Evolutionary conservation across 1,140 invertebrate genomes (phyloP), one percentile per base, ranked within the genome.

Genomic region (Aphelinus certus): DNA sequence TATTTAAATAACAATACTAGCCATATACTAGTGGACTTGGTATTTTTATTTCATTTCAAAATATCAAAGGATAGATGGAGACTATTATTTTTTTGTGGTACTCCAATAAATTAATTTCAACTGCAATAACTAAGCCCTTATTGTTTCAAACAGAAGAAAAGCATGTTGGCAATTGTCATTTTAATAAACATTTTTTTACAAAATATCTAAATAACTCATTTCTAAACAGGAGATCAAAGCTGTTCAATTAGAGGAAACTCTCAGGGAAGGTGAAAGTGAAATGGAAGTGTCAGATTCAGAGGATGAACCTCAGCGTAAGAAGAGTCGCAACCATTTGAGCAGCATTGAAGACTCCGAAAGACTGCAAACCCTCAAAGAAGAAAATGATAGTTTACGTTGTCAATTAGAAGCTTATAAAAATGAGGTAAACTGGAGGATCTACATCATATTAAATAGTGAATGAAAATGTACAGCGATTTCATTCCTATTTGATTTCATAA

Each of bases 381-480:
- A 97, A 83, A 97, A 97, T 85, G 96, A 98, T 78, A 95, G 93
- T 79, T 88, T 98, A 49, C 91, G 94, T 61, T 97, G 96, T 87
- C 96, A 98, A 89, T 84, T 98, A 78, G 96, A 97, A 87, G 96
- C 96, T 0, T 97, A 96, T 79, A 96, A 97, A 83, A 97, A 97
- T 88, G 97, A 98, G 88, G 93, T 94, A 76, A 42, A 0, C 26
- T 26, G 26, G 26, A 26, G 26, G 26, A 64, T 68, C 58, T 48
- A 67, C 1, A 65, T 53, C 51, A 48, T 51, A 3, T 43, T 57
- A 45, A 49, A 61, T 75, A 0, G 46, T 47, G 57, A 45, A 53
- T 4, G 6, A 60, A 57, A 43, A 61, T 4, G 4, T 61, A 43
- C 3, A 4, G 1, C 45, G 5, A 42, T 43, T 73, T 61, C 9